These are phyloP conservation scores for Platanista minor DNA, from an alignment of 2,113 vertebrate genomes.

Conservation along the genomic window DNA sequence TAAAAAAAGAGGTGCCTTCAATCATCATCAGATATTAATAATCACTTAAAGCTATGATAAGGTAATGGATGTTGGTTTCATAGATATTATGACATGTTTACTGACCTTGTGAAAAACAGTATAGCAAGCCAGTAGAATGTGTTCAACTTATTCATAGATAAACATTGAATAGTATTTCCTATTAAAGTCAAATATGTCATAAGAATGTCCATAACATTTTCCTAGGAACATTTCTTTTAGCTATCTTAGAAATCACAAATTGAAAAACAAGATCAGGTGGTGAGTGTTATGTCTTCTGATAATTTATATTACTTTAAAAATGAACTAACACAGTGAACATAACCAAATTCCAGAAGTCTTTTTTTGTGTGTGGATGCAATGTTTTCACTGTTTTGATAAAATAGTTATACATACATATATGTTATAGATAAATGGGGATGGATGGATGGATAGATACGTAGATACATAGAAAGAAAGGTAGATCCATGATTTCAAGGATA, in stretches of 20 bases:
- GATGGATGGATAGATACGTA: background rate
- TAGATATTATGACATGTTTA: background rate
- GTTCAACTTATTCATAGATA: background rate
- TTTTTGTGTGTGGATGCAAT: background rate
- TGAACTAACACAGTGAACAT: background rate
- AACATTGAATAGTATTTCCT: background rate
- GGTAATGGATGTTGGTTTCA: background rate
- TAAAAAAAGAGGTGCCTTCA: background rate
- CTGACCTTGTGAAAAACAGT: background rate
- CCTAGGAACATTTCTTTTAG: background rate
- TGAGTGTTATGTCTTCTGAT: background rate
- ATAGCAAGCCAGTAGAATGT: background rate
- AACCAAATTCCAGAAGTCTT: background rate
- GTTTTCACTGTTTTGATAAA: background rate
- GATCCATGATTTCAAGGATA: background rate
- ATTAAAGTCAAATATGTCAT: background rate
- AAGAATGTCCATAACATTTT: background rate
- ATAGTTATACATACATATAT: background rate
- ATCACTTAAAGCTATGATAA: background rate
- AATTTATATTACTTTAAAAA: background rate
- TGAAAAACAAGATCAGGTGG: background rate
- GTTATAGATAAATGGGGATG: background rate
- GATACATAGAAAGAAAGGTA: background rate
- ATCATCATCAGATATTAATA: background rate
- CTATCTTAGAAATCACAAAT: background rate